Evolutionary conservation across 2,113 vertebrate species (phyloP).

Genomic region (Bostrychus sinensis): DNA sequence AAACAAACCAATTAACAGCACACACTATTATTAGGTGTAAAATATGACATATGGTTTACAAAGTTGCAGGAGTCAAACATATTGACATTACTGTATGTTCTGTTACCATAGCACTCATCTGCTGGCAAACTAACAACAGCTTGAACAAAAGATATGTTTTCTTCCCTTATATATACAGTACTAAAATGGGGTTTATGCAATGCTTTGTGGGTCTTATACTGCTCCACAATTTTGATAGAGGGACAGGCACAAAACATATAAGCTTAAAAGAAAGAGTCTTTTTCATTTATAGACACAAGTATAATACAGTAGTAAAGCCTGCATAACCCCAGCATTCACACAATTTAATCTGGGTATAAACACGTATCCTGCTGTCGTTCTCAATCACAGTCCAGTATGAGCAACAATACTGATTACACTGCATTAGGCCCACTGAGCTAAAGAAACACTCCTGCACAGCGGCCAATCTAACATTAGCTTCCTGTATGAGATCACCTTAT

Average conservation of each 20-base stretch:
- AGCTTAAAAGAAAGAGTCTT: no score
- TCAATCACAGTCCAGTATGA: neutral
- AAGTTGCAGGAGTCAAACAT: neutral
- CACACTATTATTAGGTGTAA: no score
- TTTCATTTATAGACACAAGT: neutral
- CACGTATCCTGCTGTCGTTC: neutral
- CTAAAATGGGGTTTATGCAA: neutral
- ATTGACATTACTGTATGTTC: neutral
- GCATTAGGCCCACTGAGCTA: neutral
- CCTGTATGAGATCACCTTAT: neutral
- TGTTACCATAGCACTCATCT: neutral
- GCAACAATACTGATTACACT: neutral
- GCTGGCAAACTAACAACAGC: neutral
- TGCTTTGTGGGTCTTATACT: no score
- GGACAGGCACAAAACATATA: no score
- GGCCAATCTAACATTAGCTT: constrained; percentile 18
- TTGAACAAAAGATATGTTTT: neutral
- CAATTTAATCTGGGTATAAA: neutral
- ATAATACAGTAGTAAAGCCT: neutral
- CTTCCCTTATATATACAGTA: neutral
- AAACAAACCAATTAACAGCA: no score
- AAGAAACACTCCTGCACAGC: neutral
- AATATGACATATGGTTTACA: no score
- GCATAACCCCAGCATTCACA: neutral
- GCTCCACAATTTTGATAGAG: no score